Evolutionary conservation across 2,113 vertebrate genomes (phyloP).

Genomic region (Paralichthys olivaceus): DNA sequence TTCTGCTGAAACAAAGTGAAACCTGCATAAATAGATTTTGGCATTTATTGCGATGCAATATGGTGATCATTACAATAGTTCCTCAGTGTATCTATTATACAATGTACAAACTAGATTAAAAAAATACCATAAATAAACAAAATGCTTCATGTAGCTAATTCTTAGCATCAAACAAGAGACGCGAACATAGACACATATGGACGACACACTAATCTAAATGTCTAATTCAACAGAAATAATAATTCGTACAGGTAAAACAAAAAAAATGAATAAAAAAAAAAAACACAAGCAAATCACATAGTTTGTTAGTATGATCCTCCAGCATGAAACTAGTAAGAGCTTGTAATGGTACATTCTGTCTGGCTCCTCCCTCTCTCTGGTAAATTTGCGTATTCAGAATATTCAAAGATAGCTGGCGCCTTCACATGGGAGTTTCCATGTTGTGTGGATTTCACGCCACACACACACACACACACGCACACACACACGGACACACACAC

Average conservation of each 20-base stretch:
- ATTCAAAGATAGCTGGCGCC: constrained; percentile 68
- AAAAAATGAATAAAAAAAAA: constrained; percentile 34
- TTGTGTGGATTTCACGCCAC: constrained; percentile 46
- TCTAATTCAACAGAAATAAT: constrained; percentile 66
- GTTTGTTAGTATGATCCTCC: constrained; percentile 68
- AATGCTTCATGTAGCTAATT: constrained; percentile 95
- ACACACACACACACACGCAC: constrained; percentile 22
- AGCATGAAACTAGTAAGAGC: constrained; percentile 87
- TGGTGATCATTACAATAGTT: constrained; percentile 85
- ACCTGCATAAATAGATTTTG: constrained; percentile 64
- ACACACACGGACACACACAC: constrained; percentile 17
- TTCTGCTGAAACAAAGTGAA: constrained; percentile 18
- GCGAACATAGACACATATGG: constrained; percentile 75
- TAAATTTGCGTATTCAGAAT: constrained; percentile 92
- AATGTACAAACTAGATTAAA: constrained; percentile 99
- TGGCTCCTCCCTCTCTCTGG: constrained; percentile 77
- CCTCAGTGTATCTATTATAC: constrained; percentile 93
- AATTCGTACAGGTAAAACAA: constrained; percentile 39
- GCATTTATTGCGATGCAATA: constrained; percentile 95
- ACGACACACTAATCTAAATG: constrained; percentile 73
- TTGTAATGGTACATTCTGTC: constrained; percentile 93
- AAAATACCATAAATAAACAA: constrained; percentile 99
- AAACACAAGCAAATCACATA: constrained; percentile 53
- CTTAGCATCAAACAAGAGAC: constrained; percentile 77
- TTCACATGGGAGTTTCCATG: constrained; percentile 50